phyloP scores from a whole-genome alignment of 2,888 invertebrate species.

The Eudemis profundana region DNA sequence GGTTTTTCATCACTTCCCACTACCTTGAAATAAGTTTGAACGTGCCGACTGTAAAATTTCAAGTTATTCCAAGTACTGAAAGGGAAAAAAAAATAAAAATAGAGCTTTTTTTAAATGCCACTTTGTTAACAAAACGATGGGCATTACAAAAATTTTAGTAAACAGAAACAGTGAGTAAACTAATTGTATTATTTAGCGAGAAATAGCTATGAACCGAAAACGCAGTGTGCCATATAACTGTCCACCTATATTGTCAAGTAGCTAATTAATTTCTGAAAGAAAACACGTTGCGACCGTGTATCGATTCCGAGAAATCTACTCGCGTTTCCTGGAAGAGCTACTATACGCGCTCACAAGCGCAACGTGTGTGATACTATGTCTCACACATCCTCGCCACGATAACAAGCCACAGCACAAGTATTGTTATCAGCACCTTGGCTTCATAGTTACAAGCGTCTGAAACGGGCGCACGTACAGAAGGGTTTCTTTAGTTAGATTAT shows the following conservation, averaged over 20 bases:
- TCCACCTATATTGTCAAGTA: not conserved
- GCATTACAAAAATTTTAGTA: no score
- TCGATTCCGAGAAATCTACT: constrained; percentile 80
- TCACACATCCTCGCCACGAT: constrained; percentile 72
- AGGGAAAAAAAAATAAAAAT: no score
- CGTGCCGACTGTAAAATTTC: no score
- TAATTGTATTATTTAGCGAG: no score
- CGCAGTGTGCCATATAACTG: no score
- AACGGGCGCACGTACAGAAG: constrained; percentile 12
- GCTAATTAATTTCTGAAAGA: constrained; percentile 74
- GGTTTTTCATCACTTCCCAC: no score
- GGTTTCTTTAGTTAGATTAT: constrained; percentile 11
- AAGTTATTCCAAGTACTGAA: no score
- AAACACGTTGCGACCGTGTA: constrained; percentile 76
- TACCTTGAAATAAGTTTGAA: no score
- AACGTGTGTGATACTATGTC: constrained; percentile 65
- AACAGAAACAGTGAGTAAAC: no score
- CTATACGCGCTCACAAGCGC: constrained; percentile 74
- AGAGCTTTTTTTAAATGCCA: no score
- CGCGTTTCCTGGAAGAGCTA: constrained; percentile 83
- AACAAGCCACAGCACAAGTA: constrained; percentile 58
- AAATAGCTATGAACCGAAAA: no score
- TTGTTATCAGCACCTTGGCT: constrained; percentile 33
- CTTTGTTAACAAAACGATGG: no score
- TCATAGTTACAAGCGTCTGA: constrained; percentile 18